Conservation (phyloP, 2,113 vertebrate genomes). For the Grus americana region DNA sequence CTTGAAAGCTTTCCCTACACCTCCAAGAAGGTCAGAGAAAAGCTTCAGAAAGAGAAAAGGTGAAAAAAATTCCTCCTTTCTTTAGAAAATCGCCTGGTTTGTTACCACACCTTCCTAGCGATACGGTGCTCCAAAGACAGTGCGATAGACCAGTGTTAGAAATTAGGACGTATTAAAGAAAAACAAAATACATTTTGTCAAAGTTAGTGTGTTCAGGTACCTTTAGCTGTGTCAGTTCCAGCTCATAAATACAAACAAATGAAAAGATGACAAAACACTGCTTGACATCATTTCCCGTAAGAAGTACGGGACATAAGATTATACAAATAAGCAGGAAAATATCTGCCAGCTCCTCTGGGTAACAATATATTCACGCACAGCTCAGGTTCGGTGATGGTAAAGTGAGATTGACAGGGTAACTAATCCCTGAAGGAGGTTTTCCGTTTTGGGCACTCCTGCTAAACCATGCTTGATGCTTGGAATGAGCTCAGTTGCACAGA, state of each 20-base stretch:
- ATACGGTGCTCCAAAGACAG: not conserved
- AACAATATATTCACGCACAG: not conserved
- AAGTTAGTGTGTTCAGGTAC: not conserved
- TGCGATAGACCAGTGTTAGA: not conserved
- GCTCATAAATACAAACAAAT: not conserved
- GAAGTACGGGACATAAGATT: not conserved
- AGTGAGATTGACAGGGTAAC: constrained; percentile 19
- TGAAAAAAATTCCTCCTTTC: not conserved
- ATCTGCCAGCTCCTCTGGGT: not conserved
- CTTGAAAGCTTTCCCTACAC: constrained; percentile 46
- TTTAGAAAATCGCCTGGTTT: constrained; percentile 7
- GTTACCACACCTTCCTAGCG: not conserved
- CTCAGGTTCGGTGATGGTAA: not conserved
- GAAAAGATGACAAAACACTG: not conserved
- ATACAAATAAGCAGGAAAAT: not conserved
- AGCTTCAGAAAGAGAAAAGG: constrained; percentile 1
- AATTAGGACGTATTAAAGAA: not conserved
- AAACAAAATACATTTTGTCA: not conserved
- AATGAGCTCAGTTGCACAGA: not conserved
- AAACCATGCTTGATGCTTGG: constrained; percentile 32
- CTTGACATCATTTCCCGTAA: not conserved
- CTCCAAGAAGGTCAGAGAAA: constrained; percentile 47
- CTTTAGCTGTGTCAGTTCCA: not conserved
- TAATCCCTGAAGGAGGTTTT: constrained; percentile 41
- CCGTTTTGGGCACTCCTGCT: constrained; percentile 8